A percentile compares a stretch with the other conserved stretches of the same genome.
phyloP scores from a whole-genome alignment of 2,113 vertebrate species.

The Herpailurus yagouaroundi region DNA sequence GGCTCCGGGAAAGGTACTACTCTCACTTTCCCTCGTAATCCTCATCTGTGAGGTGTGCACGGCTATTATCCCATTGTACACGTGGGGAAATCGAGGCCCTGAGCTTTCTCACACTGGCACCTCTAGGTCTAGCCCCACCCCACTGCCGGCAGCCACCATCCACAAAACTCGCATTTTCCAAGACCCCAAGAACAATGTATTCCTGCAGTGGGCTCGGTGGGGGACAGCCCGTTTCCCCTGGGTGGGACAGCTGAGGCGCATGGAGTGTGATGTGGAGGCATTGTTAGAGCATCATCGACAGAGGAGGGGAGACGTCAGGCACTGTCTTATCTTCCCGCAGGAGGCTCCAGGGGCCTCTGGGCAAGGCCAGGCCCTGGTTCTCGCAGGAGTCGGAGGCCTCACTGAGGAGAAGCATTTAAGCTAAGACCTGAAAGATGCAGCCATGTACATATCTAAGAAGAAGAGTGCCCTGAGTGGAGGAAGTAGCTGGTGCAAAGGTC shows the following conservation, averaged over 20 bases:
- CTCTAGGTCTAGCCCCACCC: neutral
- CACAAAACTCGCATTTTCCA: neutral
- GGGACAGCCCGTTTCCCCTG: fast-evolving
- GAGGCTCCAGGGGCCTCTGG: neutral
- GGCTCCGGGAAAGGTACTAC: fast-evolving
- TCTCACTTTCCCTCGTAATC: neutral
- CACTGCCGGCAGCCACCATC: neutral
- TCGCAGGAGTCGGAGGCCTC: neutral
- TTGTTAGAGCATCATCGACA: neutral
- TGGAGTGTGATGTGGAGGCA: neutral
- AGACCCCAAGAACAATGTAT: neutral
- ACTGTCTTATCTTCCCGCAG: neutral
- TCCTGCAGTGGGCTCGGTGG: neutral
- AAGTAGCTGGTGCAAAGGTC: neutral
- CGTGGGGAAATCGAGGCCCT: neutral
- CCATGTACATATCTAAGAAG: neutral
- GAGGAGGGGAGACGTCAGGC: neutral
- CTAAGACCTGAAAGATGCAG: neutral
- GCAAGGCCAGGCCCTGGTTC: neutral
- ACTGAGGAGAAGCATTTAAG: neutral
- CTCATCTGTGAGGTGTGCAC: neutral
- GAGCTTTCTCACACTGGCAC: fast-evolving
- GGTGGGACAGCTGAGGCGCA: neutral
- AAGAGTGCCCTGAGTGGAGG: neutral
- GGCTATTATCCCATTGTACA: neutral